These are phyloP conservation scores for Goniozus legneri DNA, from an alignment of 1,140 invertebrate species.

Conservation along the genomic window DNA sequence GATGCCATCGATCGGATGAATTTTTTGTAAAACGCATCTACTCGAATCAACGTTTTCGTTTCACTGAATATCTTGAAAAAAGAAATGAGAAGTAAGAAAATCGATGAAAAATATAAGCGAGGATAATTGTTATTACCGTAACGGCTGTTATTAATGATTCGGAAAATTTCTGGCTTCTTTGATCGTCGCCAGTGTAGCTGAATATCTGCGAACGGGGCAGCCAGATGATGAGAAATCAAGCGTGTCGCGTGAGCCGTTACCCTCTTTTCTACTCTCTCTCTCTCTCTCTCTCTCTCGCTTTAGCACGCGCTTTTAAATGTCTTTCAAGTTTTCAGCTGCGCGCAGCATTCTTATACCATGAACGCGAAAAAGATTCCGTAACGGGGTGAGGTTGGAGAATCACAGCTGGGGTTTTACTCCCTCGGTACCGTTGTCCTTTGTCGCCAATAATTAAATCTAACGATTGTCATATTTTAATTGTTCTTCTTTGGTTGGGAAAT, in stretches of 20 bases:
- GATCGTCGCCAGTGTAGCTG: constrained; percentile 36
- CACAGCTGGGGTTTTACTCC: too few species aligned
- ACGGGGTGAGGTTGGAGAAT: constrained; percentile 19
- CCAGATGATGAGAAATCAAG: constrained; percentile 18
- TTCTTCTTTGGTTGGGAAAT: constrained; percentile 34
- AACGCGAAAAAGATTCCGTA: too few species aligned
- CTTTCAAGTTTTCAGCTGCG: constrained; percentile 49
- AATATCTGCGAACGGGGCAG: constrained; percentile 16
- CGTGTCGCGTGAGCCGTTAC: constrained; percentile 21
- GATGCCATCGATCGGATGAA: too few species aligned
- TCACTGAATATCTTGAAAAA: too few species aligned
- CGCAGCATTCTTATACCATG: constrained; percentile 44
- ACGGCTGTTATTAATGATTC: constrained; percentile 36
- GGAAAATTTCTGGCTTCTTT: constrained; percentile 31
- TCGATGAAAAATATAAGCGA: too few species aligned
- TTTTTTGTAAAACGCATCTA: too few species aligned
- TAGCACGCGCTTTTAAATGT: constrained; percentile 48
- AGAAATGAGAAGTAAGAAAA: too few species aligned
- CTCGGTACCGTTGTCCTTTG: constrained; percentile 28
- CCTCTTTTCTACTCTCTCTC: constrained; percentile 39
- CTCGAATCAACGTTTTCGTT: too few species aligned
- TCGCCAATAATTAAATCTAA: constrained; percentile 52
- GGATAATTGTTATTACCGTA: constrained; percentile 35
- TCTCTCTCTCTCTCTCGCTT: too few species aligned
- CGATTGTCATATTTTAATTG: constrained; percentile 53